Evolutionary conservation across 1,140 invertebrate genomes (phyloP).

Genomic region (Mercenaria mercenaria): DNA sequence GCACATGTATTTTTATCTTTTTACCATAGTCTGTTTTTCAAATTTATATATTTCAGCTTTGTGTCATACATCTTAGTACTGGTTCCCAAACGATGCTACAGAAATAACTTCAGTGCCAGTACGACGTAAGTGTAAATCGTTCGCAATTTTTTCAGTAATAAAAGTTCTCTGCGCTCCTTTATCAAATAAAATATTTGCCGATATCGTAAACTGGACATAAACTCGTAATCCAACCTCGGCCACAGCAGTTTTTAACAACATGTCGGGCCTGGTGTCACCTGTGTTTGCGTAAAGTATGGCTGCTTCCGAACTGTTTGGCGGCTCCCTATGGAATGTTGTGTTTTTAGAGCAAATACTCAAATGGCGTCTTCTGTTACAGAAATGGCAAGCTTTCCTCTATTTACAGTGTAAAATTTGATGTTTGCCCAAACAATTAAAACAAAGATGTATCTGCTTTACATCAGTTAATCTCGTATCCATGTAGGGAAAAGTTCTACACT

Average conservation of each 20-base stretch:
- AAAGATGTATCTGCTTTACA: no score
- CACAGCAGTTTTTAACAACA: neutral
- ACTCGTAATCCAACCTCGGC: neutral
- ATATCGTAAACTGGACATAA: no score
- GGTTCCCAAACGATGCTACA: neutral
- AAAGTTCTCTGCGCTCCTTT: neutral
- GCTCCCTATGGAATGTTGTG: no score
- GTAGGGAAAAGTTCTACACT: no score
- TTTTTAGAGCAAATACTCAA: no score
- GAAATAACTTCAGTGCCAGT: no score
- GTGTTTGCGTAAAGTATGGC: no score
- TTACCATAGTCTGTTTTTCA: neutral
- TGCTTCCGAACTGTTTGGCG: no score
- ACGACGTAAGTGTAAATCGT: neutral
- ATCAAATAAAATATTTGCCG: neutral
- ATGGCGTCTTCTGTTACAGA: no score
- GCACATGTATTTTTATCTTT: neutral
- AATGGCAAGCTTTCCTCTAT: no score
- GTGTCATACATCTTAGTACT: neutral
- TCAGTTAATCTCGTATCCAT: no score
- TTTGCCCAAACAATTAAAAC: constrained; percentile 24
- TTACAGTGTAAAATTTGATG: neutral
- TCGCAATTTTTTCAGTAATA: neutral
- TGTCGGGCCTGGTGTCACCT: no score
- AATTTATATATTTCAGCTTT: neutral